phyloP scores from a whole-genome alignment of 2,797 vertebrate genomes.

The Choloepus didactylus region DNA sequence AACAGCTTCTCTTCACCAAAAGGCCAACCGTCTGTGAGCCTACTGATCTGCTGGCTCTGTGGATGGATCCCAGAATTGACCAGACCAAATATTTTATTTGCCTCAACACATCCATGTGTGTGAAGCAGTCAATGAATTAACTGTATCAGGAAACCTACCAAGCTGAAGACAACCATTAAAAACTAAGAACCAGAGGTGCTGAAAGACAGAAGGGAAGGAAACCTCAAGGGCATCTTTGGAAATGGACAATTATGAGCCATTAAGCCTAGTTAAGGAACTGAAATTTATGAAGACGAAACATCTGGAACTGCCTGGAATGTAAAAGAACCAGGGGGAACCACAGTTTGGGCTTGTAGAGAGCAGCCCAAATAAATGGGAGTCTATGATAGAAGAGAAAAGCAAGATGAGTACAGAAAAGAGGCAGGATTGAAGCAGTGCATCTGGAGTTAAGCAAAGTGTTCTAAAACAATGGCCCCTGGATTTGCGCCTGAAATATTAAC shows the following conservation, averaged over 20 bases:
- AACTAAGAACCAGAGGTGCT: constrained; percentile 52
- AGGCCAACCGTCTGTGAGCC: not conserved
- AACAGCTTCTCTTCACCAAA: not conserved
- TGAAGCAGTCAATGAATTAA: constrained; percentile 61
- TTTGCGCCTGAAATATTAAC: constrained; percentile 73
- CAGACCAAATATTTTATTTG: constrained; percentile 75
- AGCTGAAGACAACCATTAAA: constrained; percentile 64
- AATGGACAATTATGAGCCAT: constrained; percentile 74
- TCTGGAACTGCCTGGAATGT: constrained; percentile 68
- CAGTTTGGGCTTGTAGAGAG: not conserved
- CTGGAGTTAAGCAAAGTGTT: constrained; percentile 11
- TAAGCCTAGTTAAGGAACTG: constrained; percentile 62
- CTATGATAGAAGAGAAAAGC: not conserved
- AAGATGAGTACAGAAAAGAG: constrained; percentile 18
- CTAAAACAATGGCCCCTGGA: constrained; percentile 40
- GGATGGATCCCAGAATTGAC: constrained; percentile 66
- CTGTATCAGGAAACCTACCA: constrained; percentile 65
- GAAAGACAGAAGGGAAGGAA: constrained; percentile 67
- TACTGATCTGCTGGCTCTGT: constrained; percentile 1
- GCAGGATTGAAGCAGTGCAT: not conserved
- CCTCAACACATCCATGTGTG: constrained; percentile 45
- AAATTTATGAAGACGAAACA: constrained; percentile 74
- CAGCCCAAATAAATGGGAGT: constrained; percentile 42
- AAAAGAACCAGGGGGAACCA: constrained; percentile 58
- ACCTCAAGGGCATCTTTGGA: constrained; percentile 63